phyloP scores from a whole-genome alignment of 2,113 vertebrate genomes.

The Pseudopipra pipra region DNA sequence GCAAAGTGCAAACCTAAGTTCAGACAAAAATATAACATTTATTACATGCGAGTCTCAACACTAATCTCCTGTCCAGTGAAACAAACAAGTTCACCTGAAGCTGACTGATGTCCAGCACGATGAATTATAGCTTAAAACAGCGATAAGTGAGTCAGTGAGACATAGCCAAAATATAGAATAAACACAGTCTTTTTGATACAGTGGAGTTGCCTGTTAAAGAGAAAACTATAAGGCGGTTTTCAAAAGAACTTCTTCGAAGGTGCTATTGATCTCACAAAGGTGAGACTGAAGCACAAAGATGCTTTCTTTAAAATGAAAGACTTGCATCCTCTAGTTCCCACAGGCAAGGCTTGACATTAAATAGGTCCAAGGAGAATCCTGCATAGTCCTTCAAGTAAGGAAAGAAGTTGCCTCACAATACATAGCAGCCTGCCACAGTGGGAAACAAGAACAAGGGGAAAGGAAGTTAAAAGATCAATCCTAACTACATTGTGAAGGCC shows the following conservation, averaged over 20 bases:
- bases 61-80: neutral
- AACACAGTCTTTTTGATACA: neutral
- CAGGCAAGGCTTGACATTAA: neutral
- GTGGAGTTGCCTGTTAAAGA: neutral
- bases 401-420: neutral
- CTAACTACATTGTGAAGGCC: neutral
- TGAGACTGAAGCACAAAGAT: neutral
- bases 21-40: neutral
- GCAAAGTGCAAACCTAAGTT: neutral
- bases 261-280: neutral
- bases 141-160: neutral
- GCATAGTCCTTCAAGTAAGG: neutral
- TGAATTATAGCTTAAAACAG: neutral
- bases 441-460: neutral
- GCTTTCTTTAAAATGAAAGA: neutral
- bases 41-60: neutral
- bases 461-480: constrained; percentile 10
- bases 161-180: neutral
- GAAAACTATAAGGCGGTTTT: neutral
- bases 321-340: neutral
- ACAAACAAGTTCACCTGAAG: neutral
- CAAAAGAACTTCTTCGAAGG: neutral
- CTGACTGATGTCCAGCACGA: neutral
- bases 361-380: neutral
- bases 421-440: neutral